Evolutionary conservation across 2,797 vertebrate species (phyloP).

Genomic region (Enteromius treurensis): DNA sequence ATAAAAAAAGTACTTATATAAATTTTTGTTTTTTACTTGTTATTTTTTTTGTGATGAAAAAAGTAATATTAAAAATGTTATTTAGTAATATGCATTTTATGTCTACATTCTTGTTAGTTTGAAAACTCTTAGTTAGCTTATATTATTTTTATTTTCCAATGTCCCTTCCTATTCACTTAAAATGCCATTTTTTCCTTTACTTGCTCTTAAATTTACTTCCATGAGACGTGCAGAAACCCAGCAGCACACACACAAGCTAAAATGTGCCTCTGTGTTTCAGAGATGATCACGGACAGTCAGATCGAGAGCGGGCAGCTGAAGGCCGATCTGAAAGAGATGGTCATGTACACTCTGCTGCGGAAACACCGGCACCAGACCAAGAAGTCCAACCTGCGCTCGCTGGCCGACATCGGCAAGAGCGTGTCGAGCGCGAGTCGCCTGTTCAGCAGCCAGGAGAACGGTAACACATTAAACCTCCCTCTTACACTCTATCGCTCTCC

Average conservation of each 20-base stretch:
- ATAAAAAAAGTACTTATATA: too few species aligned
- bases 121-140: too few species aligned
- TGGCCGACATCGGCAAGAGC: slow-evolving; percentile 97
- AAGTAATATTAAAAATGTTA: background rate
- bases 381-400: slow-evolving; percentile 97
- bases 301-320: slow-evolving; percentile 89
- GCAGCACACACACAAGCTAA: background rate
- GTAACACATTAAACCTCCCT: slow-evolving; percentile 77
- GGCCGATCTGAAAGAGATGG: slow-evolving; percentile 90
- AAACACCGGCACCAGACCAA: slow-evolving; percentile 98
- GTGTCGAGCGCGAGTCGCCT: slow-evolving; percentile 98
- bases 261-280: slow-evolving; percentile 68
- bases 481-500: background rate
- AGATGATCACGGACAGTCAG: slow-evolving; percentile 91
- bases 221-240: background rate
- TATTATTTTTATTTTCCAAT: too few species aligned
- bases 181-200: background rate
- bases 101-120: background rate
- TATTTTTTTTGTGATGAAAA: too few species aligned
- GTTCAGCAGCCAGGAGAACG: slow-evolving; percentile 94
- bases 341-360: slow-evolving; percentile 92
- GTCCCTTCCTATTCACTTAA: background rate
- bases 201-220: background rate
- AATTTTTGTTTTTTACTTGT: too few species aligned
- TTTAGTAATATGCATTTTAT: background rate